Base-by-base conservation (phyloP, 2,797 vertebrate genomes). In the Bovichtus diacanthus region DNA sequence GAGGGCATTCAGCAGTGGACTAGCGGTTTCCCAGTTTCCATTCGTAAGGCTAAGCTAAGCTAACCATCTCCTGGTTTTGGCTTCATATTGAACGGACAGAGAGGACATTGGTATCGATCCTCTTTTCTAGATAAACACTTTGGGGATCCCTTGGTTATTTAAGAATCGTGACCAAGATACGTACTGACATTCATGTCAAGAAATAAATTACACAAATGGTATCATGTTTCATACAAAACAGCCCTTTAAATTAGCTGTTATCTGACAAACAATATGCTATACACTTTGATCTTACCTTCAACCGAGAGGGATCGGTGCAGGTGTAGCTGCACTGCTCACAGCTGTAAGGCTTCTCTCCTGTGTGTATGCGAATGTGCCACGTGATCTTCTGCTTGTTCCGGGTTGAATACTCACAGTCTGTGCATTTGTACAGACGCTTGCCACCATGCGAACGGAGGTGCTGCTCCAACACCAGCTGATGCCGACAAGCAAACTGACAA, bases 321-420 rank as follows among this genome's bases (percentile, higher is more conserved):
- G 97, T 93, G 0, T 99, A 99, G 41, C 91, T 94, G 76, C 98
- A 99, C 87, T 95, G 95, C 69, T 97, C 96, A 68, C 98, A 99
- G 85, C 87, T 95, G 94, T 99, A 99, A 0, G 98, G 98, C 74
- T 98, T 99, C 92, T 99, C 98, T 0, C 98, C 98, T 0, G 98
- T 99, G 93, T 99, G 98, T 55, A 97, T 97, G 44, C 98, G 97
- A 70, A 97, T 96, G 86, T 99, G 98, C 97, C 97, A 99, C 0
- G 97, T 99, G 89, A 99, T 99, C 92, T 99, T 99, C 92, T 99
- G 98, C 87, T 95, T 96, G 94, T 98, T 99, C 70, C 94, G 95
- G 41, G 97, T 99, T 29, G 95, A 96, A 64, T 98, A 99, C 11
- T 96, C 77, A 0, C 98, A 99, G 85, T 99, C 96, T 0, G 95